Percentiles rank a stretch among this genome's conserved stretches.
Conservation (phyloP, 1,140 invertebrate genomes). For the Lutraria rhynchaena region DNA sequence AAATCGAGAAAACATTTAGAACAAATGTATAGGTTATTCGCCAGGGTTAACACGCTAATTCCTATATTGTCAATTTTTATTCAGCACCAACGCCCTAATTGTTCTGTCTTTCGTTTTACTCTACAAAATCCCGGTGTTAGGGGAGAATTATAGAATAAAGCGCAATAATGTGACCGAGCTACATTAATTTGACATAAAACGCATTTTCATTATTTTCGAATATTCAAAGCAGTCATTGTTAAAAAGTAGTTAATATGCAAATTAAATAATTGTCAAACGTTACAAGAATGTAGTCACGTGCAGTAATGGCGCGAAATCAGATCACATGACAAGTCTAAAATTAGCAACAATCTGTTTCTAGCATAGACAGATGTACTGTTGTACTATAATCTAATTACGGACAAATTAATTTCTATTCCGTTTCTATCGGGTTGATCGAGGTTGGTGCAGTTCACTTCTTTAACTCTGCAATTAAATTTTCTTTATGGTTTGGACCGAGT, state of each 20-base stretch:
- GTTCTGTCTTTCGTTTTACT: too few relatives aligned
- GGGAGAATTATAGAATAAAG: too few relatives aligned
- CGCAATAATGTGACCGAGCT: too few relatives aligned
- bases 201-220: constrained; percentile 35
- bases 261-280: constrained; percentile 24
- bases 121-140: too few relatives aligned
- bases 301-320: constrained; percentile 12
- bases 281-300: constrained; percentile 35
- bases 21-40: too few relatives aligned
- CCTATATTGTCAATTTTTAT: too few relatives aligned
- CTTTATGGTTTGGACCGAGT: too few relatives aligned
- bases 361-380: constrained; percentile 26
- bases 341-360: constrained; percentile 36
- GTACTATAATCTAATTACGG: constrained; percentile 24
- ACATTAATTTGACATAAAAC: constrained; percentile 35
- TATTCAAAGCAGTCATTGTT: not conserved
- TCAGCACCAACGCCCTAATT: too few relatives aligned
- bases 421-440: not conserved
- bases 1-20: too few relatives aligned
- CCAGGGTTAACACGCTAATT: too few relatives aligned
- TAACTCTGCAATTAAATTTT: too few relatives aligned
- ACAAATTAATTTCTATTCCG: constrained; percentile 26
- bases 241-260: constrained; percentile 33
- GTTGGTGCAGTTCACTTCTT: too few relatives aligned
- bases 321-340: constrained; percentile 22